Conservation (phyloP, 1,140 invertebrate species). For the Drosophila kohkoa region DNA sequence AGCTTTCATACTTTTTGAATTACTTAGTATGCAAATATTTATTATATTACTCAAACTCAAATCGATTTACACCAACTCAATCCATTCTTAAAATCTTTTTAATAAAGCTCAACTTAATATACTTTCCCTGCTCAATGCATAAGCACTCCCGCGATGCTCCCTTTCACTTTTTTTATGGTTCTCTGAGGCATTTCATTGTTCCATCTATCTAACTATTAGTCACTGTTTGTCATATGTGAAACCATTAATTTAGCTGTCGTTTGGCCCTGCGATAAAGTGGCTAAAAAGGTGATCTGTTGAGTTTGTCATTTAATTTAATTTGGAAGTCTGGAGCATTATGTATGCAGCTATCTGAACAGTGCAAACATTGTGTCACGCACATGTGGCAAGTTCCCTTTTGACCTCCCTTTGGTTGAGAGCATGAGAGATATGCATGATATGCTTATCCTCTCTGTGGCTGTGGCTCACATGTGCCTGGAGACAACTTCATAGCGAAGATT, state of each 20-base stretch:
- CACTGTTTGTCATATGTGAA: constrained; percentile 31
- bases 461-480: constrained; percentile 50
- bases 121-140: too few relatives aligned
- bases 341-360: constrained; percentile 43
- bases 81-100: too few relatives aligned
- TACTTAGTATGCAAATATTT: too few relatives aligned
- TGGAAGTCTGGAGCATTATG: constrained; percentile 58
- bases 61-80: too few relatives aligned
- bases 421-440: constrained; percentile 39
- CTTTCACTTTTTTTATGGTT: too few relatives aligned
- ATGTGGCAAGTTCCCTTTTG: constrained; percentile 22
- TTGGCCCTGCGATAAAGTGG: constrained; percentile 10
- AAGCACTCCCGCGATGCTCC: too few relatives aligned
- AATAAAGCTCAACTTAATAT: too few relatives aligned
- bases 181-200: neutral
- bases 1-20: too few relatives aligned
- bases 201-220: constrained; percentile 8
- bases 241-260: constrained; percentile 41
- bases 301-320: constrained; percentile 81
- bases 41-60: too few relatives aligned
- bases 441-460: constrained; percentile 30
- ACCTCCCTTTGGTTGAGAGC: constrained; percentile 18
- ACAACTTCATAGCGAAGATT: constrained; percentile 68
- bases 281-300: constrained; percentile 61
- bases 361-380: constrained; percentile 35